These are phyloP conservation scores for Seladonia tumulorum DNA, from an alignment of 2,888 invertebrate species.

Conservation along the genomic window DNA sequence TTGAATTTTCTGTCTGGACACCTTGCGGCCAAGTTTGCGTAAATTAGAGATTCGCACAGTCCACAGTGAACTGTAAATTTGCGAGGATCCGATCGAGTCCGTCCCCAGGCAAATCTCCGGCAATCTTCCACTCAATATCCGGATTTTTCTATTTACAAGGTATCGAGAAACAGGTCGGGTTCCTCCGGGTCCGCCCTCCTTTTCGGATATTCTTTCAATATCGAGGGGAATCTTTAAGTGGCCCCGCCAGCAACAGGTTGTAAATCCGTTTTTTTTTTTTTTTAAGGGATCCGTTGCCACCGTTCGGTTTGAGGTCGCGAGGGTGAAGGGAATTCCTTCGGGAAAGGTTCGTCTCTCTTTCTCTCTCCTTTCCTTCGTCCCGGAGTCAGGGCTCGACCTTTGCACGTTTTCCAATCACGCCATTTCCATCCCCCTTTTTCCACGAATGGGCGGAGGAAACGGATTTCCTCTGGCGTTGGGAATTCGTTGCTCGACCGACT, in stretches of 20 bases:
- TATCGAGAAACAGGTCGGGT: conserved; percentile 73
- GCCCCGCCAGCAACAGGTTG: conserved; percentile 83
- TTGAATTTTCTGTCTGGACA: neutral
- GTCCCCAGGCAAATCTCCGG: conserved; percentile 38
- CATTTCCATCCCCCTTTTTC: conserved; percentile 70
- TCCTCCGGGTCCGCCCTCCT: conserved; percentile 72
- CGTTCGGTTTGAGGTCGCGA: conserved; percentile 82
- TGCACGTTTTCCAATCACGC: conserved; percentile 82
- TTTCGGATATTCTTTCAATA: conserved; percentile 84
- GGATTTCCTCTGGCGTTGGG: conserved; percentile 67
- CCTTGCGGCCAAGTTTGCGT: neutral
- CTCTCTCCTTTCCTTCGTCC: conserved; percentile 51
- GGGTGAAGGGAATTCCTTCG: conserved; percentile 82
- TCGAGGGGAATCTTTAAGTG: conserved; percentile 85
- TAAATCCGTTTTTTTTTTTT: conserved; percentile 80
- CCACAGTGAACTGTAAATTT: neutral
- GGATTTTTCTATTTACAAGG: conserved; percentile 81
- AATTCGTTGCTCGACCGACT: conserved; percentile 57
- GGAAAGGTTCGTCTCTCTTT: conserved; percentile 63
- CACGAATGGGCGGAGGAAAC: conserved; percentile 61
- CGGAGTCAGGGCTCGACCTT: conserved; percentile 71
- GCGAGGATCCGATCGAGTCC: neutral
- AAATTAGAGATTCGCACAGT: neutral
- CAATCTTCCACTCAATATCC: conserved; percentile 79
- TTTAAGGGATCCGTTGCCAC: conserved; percentile 79